Evolutionary conservation across 53 echinoderm and acorn worm genomes (phyloP), one percentile per base, ranked within the genome.

Genomic region (Luidia sarsii): DNA sequence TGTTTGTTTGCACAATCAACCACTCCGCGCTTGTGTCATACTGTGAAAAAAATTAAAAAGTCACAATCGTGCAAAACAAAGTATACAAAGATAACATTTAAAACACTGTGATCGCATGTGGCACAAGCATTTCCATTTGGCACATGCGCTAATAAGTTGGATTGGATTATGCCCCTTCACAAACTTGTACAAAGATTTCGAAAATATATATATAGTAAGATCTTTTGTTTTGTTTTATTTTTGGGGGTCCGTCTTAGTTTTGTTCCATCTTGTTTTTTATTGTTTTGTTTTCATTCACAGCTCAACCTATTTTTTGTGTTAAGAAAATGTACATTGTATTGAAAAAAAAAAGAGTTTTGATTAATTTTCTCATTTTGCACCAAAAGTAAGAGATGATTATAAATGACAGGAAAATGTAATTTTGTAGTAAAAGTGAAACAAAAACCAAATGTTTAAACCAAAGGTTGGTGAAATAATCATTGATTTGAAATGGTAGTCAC

Each of bases 131-230:
- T 46, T 71, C 54, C 24, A 71, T 71, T 75, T 75, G 61, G 59
- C 59, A 60, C 75, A 75, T 59, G 75, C 75, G 59, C 59, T 60
- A 53, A 75, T 31, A 75, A 30, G 45, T 75, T 75, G 77, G 43
- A 45, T 77, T 61, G 46, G 39, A 55, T 43, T 60, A 77, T 39
- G 37, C 46, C 61, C 61, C 77, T 43, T 61, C 77, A 35, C 29
- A 77, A 34, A 72, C 33, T 60, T 77, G 77, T 77, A 77, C 77
- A 77, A 77, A 77, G 77, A 55, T 77, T 77, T 45, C 30, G 38
- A 65, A 67, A 77, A 77, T 32, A 41, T 39, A 77, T 77, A 77
- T 77, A 60, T 77, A 77, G 45, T 60, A 19, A 31, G 21, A 60
- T 14, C 61, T 46, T 48, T 31, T 41, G 41, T 41, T 41, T 41